These are phyloP conservation scores for Pachyuromys duprasi DNA, from an alignment of 2,797 vertebrate species.

Conservation along the genomic window DNA sequence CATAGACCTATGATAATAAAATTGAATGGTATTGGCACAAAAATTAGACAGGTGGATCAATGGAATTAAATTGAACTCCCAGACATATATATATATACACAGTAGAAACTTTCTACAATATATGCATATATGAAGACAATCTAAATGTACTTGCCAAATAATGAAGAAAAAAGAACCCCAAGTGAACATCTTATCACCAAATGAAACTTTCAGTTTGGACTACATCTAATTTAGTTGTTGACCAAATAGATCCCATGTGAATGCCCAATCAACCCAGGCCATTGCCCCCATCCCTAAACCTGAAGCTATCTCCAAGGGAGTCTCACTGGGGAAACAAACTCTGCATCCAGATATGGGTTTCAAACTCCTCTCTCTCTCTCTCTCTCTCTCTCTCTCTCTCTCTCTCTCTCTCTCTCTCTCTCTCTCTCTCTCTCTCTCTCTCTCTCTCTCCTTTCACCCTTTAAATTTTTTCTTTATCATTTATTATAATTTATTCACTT, in stretches of 20 bases:
- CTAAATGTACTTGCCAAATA: background rate
- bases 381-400: too few species aligned
- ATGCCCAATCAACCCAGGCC: background rate
- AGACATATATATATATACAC: background rate
- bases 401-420: too few species aligned
- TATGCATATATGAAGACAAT: background rate
- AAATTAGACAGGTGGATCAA: background rate
- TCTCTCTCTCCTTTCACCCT: too few species aligned
- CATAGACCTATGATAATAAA: background rate
- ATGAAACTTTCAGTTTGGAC: background rate
- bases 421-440: too few species aligned
- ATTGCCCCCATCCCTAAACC: background rate
- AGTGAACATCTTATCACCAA: background rate
- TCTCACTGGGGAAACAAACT: background rate
- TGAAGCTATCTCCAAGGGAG: background rate
- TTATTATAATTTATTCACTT: too few species aligned
- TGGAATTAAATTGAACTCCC: background rate
- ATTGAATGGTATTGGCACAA: background rate
- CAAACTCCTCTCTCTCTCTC: background rate
- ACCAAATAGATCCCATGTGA: background rate
- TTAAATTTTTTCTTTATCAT: too few species aligned
- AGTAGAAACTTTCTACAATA: background rate
- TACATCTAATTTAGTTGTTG: background rate
- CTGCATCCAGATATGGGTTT: background rate
- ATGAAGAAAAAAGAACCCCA: background rate